Evolutionary conservation across 2,797 vertebrate species (phyloP), one percentile per base, ranked within the genome.

Genomic region (Adrianichthys oophorus): DNA sequence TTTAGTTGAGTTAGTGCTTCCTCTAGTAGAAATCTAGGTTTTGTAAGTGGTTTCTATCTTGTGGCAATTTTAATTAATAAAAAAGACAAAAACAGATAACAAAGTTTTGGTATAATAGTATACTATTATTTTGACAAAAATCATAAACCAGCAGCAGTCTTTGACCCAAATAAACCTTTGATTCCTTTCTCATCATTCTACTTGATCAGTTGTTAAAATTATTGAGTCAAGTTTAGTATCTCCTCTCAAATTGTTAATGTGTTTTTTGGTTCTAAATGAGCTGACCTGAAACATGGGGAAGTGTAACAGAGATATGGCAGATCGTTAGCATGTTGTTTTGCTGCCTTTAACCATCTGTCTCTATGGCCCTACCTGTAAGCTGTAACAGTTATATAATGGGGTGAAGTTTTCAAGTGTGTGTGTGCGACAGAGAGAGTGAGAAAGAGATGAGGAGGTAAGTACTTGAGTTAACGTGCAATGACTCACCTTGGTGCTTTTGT

Each of bases 321-420:
- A 61, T 85, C 40, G 1, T 68, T 62, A 17, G 44, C 41, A 53
- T 59, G 66, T 65, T 51, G 63, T 67, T 76, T 59, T 41, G 19
- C 40, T 73, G 76, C 79, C 71, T 81, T 80, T 67, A 69, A 72
- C 80, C 65, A 68, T 59, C 71, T 67, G 59, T 68, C 72, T 82
- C 79, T 72, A 74, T 67, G 59, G 56, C 46, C 18, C 54, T 49
- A 69, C 55, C 57, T 72, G 47, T 76, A 48, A 70, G 56, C 69
- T 70, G 59, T 78, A 70, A 68, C 32, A 44, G 70, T 78, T 62
- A 81, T 81, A 67, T 72, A 80, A 74, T 56, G 49, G 75, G 62
- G 60, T 62, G 57, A 78, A 73, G 64, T 52, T 62, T 56, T 59
- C 79, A 61, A 68, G 56, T 69, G 74, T 56, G 51, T 48, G 48